Evolutionary conservation across 2,888 invertebrate species (phyloP), one percentile per base, ranked within the genome.

Genomic region (Hirtodrosophila trivittata): DNA sequence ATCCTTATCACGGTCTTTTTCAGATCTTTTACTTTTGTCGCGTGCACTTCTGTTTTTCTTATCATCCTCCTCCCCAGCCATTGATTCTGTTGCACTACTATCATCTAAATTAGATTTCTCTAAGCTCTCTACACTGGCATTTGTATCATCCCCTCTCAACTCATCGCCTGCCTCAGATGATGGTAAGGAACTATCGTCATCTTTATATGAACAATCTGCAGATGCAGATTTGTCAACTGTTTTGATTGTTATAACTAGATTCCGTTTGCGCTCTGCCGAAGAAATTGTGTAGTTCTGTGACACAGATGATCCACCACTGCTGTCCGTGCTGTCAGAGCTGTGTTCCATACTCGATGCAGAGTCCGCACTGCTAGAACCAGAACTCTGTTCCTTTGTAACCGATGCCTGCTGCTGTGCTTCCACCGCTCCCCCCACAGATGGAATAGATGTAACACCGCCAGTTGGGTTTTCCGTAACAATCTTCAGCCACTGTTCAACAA

Each of bases 401-500:
- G 12, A 5, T 37, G 10, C 14, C 41, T 57, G 3, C 18, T 57
- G 39, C 6, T 33, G 45, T 13, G 52, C 8, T 5, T 70, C 59
- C 5, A 35, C 46, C 18, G 41, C 2, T 25, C 43, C 51, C 30
- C 43, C 51, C 13, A 42, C 39, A 5, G 58, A 47, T 7, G 58
- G 37, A 14, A 9, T 58, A 33, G 60, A 12, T 30, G 54, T 14
- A 47, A 35, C 9, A 46, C 42, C 25, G 4, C 51, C 49, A 28
- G 57, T 92, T 58, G 93, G 92, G 90, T 95, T 94, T 62, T 94
- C 95, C 90, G 97, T 96, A 1, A 97, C 97, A 56, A 97, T 95
- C 90, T 95, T 95, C 80, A 97, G 92, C 97, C 97, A 97, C 88
- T 95, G 95, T 87, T 97, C 96, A 21, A 97, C 97, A 58, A 97